Evolutionary conservation across 2,113 vertebrate species (phyloP), one percentile per base, ranked within the genome.

Genomic region (Ploceus nigricollis): DNA sequence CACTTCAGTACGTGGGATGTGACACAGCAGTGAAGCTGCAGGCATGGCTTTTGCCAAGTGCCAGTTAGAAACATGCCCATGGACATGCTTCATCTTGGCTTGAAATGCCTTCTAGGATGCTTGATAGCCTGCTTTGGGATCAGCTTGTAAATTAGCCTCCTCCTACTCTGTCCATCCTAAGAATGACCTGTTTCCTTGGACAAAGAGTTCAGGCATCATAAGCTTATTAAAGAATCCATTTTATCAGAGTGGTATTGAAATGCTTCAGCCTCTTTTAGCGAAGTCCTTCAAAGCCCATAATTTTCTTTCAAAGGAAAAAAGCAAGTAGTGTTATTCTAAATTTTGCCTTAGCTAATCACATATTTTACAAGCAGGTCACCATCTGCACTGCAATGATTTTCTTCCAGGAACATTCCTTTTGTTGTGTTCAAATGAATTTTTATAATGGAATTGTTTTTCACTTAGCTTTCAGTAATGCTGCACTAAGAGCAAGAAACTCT

Each of bases 351-450:
- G 54, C 30, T 69, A 70, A 40, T 91, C 25, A 16, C 60, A 31
- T 22, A 11, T 89, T 77, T 86, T 77, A 89, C 4, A 11, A 68
- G 86, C 44, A 91, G 30, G 22, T 87, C 33, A 40, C 50, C 3
- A 2, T 72, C 45, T 82, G 70, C n/a, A 20, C 24, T 81, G 54
- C 65, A 75, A 93, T 50, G 45, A 82, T 53, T 87, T 77, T 85
- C 85, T 96, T 91, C 91, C 78, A 92, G 78, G 90, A 96, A 87
- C 80, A 90, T 87, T 76, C 60, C 51, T 94, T 94, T 85, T 73
- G 37, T 82, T 93, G 18, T 9, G 15, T 89, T 94, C 91, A 92
- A 84, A 76, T 92, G 58, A 75, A 47, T 94, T 96, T 90, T 95
- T 87, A 17, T 93, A 81, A 87, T 45, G 45, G 64, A 87, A 89